phyloP scores from a whole-genome alignment of 2,797 vertebrate species.

The Triplophysa bombifrons region DNA sequence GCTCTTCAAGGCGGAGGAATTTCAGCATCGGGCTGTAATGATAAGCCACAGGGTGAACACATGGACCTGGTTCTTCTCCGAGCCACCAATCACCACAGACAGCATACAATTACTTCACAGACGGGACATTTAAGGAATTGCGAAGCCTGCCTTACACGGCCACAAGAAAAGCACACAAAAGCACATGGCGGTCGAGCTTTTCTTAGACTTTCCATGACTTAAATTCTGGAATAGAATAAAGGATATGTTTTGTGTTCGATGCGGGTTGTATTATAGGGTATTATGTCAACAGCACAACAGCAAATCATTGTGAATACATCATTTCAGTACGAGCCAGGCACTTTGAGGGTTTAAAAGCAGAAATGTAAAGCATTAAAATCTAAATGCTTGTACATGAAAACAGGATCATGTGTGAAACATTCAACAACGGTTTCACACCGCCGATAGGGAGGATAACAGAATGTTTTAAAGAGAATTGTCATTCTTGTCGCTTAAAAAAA shows the following conservation, averaged over 20 bases:
- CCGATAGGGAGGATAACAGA: neutral
- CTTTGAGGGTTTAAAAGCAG: neutral
- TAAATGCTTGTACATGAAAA: neutral
- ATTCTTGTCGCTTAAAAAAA: neutral
- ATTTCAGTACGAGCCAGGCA: neutral
- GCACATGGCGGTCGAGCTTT: slow-evolving; percentile 30
- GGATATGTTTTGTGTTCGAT: slow-evolving; percentile 6
- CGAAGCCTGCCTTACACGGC: slow-evolving; percentile 18
- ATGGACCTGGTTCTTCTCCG: slow-evolving; percentile 10
- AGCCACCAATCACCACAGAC: slow-evolving; percentile 47
- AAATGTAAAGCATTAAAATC: neutral
- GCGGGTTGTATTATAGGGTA: neutral
- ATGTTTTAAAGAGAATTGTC: too few species aligned
- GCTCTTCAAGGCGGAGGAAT: slow-evolving; percentile 40
- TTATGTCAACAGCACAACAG: neutral
- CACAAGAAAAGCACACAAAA: slow-evolving; percentile 46
- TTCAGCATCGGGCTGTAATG: slow-evolving; percentile 10
- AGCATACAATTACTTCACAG: slow-evolving; percentile 52
- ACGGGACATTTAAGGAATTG: slow-evolving; percentile 39
- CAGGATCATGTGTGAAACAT: neutral
- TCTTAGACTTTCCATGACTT: slow-evolving; percentile 45
- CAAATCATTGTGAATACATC: neutral
- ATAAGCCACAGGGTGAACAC: slow-evolving; percentile 19
- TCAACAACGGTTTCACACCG: neutral
- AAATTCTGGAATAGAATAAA: slow-evolving; percentile 29